These are phyloP conservation scores for Rattus norvegicus DNA, from an alignment of 2,113 vertebrate genomes.

Conservation along the genomic window DNA sequence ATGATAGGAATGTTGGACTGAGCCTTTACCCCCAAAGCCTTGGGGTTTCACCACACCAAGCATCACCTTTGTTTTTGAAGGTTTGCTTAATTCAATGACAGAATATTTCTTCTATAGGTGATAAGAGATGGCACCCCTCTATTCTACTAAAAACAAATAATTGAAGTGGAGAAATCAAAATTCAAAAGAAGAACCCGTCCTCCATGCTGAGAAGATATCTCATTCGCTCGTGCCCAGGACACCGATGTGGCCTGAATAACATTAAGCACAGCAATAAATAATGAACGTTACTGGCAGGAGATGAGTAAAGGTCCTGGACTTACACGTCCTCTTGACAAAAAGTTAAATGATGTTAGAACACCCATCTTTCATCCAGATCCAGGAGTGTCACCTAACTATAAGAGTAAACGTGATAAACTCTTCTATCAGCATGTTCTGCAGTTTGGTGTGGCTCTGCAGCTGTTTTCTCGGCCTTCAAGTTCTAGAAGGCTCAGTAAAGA, in stretches of 20 bases:
- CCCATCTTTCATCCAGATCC: background rate
- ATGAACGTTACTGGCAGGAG: background rate
- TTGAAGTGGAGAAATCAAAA: background rate
- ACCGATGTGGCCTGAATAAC: fast-evolving
- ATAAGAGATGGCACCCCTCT: background rate
- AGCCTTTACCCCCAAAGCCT: background rate
- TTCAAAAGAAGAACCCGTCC: background rate
- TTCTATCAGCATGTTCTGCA: background rate
- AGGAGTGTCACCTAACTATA: background rate
- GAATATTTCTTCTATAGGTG: background rate
- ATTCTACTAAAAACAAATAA: background rate
- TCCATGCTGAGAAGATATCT: background rate
- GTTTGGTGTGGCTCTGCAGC: background rate
- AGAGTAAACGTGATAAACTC: background rate
- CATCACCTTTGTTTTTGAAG: background rate
- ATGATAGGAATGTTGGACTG: background rate
- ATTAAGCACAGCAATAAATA: background rate
- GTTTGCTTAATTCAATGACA: background rate
- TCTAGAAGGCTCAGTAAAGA: background rate
- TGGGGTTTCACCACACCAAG: background rate
- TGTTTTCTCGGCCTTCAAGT: background rate
- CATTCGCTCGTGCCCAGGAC: too few species aligned
- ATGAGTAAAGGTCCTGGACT: background rate
- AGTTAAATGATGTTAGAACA: background rate
- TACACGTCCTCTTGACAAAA: background rate